Base-by-base conservation (phyloP, 2,797 vertebrate genomes). In the Notolepis coatsorum region DNA sequence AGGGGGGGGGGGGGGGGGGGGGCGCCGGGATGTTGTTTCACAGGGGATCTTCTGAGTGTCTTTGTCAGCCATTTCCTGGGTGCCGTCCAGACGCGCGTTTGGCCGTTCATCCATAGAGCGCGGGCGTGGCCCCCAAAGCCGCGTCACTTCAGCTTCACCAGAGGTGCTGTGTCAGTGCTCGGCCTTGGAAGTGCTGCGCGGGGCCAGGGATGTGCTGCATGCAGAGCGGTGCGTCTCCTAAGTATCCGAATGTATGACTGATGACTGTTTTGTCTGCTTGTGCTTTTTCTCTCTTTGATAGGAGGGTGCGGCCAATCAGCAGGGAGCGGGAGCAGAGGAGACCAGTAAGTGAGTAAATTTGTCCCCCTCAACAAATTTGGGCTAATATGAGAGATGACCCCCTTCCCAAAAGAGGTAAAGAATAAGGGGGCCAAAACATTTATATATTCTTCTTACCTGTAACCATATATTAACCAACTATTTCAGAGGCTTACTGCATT, bases 341-440 rank as follows among this genome's bases (percentile, higher is more conserved):
- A 71, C 0, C 3, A 43, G 82, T 88, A 84, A 75, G 79, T 77
- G 25, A n/a, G n/a, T n/a, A n/a, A n/a, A n/a, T n/a, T n/a, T n/a
- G n/a, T n/a, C n/a, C n/a, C n/a, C n/a, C n/a, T n/a, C n/a, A n/a
- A n/a, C n/a, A n/a, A n/a, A n/a, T n/a, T n/a, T n/a, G n/a, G n/a
- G n/a, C n/a, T n/a, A n/a, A n/a, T n/a, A n/a, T n/a, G n/a, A n/a
- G n/a, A n/a, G n/a, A n/a, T n/a, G n/a, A n/a, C n/a, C n/a, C n/a
- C n/a, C n/a, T n/a, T n/a, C n/a, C n/a, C n/a, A n/a, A n/a, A n/a
- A n/a, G n/a, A n/a, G n/a, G n/a, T n/a, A n/a, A n/a, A n/a, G n/a
- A n/a, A n/a, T n/a, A n/a, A n/a, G n/a, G n/a, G n/a, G n/a, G n/a
- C n/a, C n/a, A n/a, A n/a, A n/a, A n/a, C n/a, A n/a, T n/a, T n/a